phyloP scores from a whole-genome alignment of 2,113 vertebrate genomes.

The Psilopogon haemacephalus region DNA sequence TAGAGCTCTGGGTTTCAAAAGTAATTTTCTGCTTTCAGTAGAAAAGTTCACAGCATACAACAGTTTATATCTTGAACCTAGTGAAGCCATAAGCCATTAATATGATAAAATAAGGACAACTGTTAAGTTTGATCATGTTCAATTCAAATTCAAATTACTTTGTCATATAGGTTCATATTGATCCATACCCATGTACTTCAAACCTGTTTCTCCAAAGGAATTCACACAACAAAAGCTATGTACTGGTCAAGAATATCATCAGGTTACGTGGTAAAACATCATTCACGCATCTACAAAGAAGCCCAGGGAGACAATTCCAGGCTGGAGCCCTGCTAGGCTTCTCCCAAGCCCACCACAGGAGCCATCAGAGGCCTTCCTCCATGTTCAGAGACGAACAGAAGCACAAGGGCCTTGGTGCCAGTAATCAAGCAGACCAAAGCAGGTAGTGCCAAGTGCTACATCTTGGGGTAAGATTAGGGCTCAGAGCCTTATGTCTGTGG shows the following conservation, averaged over 20 bases:
- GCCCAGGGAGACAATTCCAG: not conserved
- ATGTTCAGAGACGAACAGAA: too few species aligned
- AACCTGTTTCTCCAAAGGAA: not conserved
- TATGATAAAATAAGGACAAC: not conserved
- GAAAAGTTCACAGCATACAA: not conserved
- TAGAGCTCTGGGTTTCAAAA: not conserved
- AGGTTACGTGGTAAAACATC: not conserved
- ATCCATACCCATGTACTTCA: not conserved
- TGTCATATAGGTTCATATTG: not conserved
- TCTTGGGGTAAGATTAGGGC: not conserved
- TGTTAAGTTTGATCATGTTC: not conserved
- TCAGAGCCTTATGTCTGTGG: not conserved
- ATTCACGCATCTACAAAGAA: not conserved
- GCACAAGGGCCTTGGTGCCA: not conserved
- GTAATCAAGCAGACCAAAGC: not conserved
- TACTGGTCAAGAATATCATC: not conserved
- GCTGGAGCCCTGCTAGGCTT: rapidly evolving
- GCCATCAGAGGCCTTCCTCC: not conserved
- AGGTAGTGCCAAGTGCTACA: rapidly evolving
- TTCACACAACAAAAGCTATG: not conserved
- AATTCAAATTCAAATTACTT: not conserved
- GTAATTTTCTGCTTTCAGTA: not conserved
- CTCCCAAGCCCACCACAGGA: not conserved
- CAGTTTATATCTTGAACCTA: not conserved
- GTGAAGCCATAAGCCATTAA: not conserved